phyloP scores from a whole-genome alignment of 2,797 vertebrate species.

The Chloroceryle amazona region DNA sequence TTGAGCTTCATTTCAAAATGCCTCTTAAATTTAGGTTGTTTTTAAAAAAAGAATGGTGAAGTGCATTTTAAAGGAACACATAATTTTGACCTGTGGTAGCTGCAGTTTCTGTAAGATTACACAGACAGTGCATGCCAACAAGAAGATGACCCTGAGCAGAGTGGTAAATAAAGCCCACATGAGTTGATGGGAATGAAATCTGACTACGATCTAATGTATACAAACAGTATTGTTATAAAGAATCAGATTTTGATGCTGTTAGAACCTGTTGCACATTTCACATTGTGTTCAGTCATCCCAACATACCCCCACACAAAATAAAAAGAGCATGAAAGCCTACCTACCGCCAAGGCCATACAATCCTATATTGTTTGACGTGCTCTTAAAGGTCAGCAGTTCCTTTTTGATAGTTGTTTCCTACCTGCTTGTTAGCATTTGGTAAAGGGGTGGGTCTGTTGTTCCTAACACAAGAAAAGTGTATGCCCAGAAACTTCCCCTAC shows the following conservation, averaged over 20 bases:
- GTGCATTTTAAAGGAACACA: not conserved
- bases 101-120: not conserved
- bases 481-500: not conserved
- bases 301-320: not conserved
- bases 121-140: not conserved
- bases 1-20: not conserved
- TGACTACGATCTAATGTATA: not conserved
- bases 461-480: not conserved
- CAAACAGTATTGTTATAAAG: not conserved
- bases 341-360: fast-evolving
- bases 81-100: not conserved
- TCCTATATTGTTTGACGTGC: not conserved
- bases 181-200: not conserved
- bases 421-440: not conserved
- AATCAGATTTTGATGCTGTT: not conserved
- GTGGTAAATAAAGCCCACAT: not conserved
- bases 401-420: not conserved
- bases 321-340: not conserved
- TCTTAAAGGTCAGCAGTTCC: not conserved
- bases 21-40: not conserved
- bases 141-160: not conserved
- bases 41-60: not conserved
- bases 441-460: not conserved
- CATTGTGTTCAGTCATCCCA: not conserved
- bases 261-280: not conserved